These are phyloP conservation scores for Echeneis naucrates DNA, from an alignment of 2,797 vertebrate species.

Conservation along the genomic window DNA sequence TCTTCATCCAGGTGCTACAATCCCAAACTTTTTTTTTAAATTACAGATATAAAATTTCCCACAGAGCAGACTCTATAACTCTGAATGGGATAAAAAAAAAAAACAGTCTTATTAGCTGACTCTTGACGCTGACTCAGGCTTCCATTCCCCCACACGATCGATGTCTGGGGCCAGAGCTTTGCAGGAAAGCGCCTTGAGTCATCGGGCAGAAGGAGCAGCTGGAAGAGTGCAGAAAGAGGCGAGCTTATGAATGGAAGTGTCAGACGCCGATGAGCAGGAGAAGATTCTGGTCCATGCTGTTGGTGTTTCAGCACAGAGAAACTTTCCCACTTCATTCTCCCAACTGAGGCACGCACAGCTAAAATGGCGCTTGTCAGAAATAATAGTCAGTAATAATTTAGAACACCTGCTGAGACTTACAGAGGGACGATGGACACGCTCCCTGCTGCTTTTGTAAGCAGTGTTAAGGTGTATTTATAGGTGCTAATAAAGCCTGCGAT, in stretches of 20 bases:
- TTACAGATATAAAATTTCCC: background rate
- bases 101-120: background rate
- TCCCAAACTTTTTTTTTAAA: background rate
- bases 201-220: slow-evolving; percentile 13
- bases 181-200: slow-evolving; percentile 44
- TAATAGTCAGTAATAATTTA: slow-evolving; percentile 11
- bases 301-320: background rate
- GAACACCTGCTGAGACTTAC: slow-evolving; percentile 8
- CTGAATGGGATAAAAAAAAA: too few relatives aligned
- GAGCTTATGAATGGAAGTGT: slow-evolving; percentile 38
- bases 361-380: too few relatives aligned
- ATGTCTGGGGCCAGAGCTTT: slow-evolving; percentile 23
- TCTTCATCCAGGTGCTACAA: background rate
- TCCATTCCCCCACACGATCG: slow-evolving; percentile 13
- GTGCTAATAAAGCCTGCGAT: background rate
- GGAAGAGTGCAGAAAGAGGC: background rate
- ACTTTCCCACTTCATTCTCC: background rate
- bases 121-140: slow-evolving; percentile 35
- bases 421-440: slow-evolving; percentile 2
- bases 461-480: background rate
- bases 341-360: background rate
- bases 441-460: background rate
- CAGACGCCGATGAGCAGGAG: background rate
- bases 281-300: background rate
- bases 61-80: background rate